Percentiles rank a stretch among this genome's conserved stretches.
These are phyloP conservation scores for Aviceda subcristata DNA, from an alignment of 2,113 vertebrate genomes.

Conservation along the genomic window DNA sequence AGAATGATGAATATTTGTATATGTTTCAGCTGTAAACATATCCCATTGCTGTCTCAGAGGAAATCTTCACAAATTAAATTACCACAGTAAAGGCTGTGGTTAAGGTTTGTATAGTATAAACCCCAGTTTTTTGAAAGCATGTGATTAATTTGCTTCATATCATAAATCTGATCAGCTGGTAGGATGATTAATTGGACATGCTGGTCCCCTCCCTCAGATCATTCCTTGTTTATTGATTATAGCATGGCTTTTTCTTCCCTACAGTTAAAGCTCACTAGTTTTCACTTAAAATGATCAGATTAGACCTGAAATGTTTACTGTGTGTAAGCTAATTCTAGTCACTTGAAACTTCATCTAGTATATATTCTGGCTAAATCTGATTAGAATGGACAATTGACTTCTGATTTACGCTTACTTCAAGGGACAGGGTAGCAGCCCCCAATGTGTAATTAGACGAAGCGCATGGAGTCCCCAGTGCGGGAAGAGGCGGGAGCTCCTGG, in stretches of 20 bases:
- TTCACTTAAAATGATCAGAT: conserved; percentile 55
- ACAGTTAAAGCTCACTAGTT: conserved; percentile 33
- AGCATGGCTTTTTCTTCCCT: background rate
- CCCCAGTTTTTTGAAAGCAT: background rate
- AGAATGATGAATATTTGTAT: conserved; percentile 1
- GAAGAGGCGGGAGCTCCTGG: conserved; percentile 2
- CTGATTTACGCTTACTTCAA: conserved; percentile 42
- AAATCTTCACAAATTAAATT: conserved; percentile 19
- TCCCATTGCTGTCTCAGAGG: background rate
- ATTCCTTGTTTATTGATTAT: conserved; percentile 10
- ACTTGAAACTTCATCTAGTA: conserved; percentile 34
- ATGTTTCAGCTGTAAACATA: background rate
- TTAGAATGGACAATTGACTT: conserved; percentile 64
- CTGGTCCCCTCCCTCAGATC: background rate
- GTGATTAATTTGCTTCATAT: background rate
- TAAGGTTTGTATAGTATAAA: background rate
- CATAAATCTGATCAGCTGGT: conserved; percentile 12
- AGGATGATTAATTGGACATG: background rate
- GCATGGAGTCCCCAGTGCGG: accelerated
- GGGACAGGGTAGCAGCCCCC: background rate
- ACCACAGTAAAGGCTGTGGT: background rate
- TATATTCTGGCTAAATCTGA: conserved; percentile 30
- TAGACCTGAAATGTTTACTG: conserved; percentile 68
- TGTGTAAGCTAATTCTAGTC: conserved; percentile 53
- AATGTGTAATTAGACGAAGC: background rate